These are phyloP conservation scores for Brachionus angularis DNA, from an alignment of 1,140 invertebrate species.

Conservation along the genomic window DNA sequence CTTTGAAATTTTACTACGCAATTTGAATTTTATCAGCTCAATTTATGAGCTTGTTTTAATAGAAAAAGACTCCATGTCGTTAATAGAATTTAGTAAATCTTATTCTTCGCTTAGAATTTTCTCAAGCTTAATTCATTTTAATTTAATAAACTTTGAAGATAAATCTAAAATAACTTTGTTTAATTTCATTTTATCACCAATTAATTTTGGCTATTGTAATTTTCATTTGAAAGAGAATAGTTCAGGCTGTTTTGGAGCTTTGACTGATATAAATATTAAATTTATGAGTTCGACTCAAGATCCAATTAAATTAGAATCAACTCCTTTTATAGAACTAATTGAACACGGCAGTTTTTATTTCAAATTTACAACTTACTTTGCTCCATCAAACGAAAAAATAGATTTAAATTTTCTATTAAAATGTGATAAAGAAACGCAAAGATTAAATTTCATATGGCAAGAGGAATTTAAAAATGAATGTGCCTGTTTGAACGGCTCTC, in stretches of 20 bases:
- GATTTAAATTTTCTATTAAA: background rate
- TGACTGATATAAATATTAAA: background rate
- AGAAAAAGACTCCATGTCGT: background rate
- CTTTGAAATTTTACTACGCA: conserved; percentile 5
- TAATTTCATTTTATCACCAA: background rate
- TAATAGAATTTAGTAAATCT: background rate
- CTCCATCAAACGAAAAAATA: too few species aligned
- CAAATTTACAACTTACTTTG: conserved; percentile 1
- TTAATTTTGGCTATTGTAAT: background rate
- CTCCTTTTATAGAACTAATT: background rate
- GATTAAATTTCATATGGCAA: background rate
- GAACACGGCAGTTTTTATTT: conserved; percentile 21
- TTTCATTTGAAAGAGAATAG: conserved; percentile 18
- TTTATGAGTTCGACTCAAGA: background rate
- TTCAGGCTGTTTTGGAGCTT: background rate
- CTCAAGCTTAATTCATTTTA: conserved; percentile 2
- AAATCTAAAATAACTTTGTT: background rate
- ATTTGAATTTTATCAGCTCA: background rate
- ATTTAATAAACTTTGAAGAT: background rate
- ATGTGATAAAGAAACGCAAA: background rate
- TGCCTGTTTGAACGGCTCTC: background rate
- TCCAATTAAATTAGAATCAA: background rate
- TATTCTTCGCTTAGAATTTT: background rate
- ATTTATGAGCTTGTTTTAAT: background rate
- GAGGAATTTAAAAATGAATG: background rate